Evolutionary conservation across 2,888 invertebrate species (phyloP).

Genomic region (Eupithecia tripunctaria): DNA sequence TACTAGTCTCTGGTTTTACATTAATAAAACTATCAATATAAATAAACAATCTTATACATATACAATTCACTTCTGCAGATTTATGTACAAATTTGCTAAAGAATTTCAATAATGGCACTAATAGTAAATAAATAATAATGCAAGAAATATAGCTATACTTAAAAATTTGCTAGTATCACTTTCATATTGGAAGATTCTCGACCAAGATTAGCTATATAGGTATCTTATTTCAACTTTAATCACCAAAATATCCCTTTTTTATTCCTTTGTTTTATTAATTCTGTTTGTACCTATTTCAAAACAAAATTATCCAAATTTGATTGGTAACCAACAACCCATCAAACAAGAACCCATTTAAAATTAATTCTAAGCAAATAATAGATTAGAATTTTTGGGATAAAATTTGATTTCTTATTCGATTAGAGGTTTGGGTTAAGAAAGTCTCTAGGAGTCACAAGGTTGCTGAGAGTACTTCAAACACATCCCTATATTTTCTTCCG

Average conservation of each 20-base stretch:
- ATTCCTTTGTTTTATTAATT: neutral
- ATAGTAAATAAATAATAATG: neutral
- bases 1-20: slow-evolving; percentile 1
- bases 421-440: neutral
- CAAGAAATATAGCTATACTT: neutral
- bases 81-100: slow-evolving; percentile 22
- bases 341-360: neutral
- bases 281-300: neutral
- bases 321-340: neutral
- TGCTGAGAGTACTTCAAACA: slow-evolving; percentile 90
- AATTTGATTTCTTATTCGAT: no score
- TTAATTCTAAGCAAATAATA: no score
- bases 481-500: slow-evolving; percentile 93
- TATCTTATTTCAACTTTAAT: no score
- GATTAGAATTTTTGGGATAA: no score
- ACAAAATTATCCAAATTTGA: neutral
- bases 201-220: neutral
- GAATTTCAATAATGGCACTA: slow-evolving; percentile 24
- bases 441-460: slow-evolving; percentile 81
- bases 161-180: slow-evolving; percentile 20
- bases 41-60: neutral
- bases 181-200: slow-evolving; percentile 1
- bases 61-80: neutral
- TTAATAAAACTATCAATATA: neutral
- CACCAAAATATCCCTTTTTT: neutral